Evolutionary conservation across 2,113 vertebrate species (phyloP), one percentile per base, ranked within the genome.

Genomic region (Ciconia boyciana): DNA sequence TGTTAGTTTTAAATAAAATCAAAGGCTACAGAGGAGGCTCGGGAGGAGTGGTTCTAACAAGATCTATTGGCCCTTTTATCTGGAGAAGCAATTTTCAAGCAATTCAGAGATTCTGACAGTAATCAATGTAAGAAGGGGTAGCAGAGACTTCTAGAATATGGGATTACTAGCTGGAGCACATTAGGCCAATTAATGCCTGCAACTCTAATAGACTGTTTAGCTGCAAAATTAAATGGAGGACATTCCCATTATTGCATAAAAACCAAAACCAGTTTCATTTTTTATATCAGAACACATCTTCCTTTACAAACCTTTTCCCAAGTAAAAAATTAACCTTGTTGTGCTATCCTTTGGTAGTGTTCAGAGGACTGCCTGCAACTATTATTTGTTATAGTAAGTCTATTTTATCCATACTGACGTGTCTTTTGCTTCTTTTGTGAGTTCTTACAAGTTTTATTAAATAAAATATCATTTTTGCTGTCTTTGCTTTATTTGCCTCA

Each of bases 401-500:
- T 69, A 3, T 61, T 96, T 90, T 79, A 83, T 51, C 60, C 48
- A 31, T 36, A 29, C 52, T 36, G 57, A 95, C 91, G 39, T 80
- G 28, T 48, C 71, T 61, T 82, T 36, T 17, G 8, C 52, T 84
- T 69, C 89, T 81, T 78, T 13, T 22, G 41, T 34, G 82, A 65
- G 43, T 48, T 94, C 76, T 79, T 76, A 17, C 54, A 79, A 54
- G 66, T 85, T 93, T 93, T 93, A 74, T 96, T 95, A 94, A 87
- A 22, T 82, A 93, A 95, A 89, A 82, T 34, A 92, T 71, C 20
- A 55, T 65, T 88, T 75, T 79, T 60, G 78, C 90, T 65, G 39
- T 72, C 66, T 93, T 96, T 90, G 89, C 91, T 97, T 97, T 96
- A 78, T 94, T 97, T 96, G 89, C 77, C 87, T 96, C 94, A 89